A percentile compares a stretch with the other conserved stretches of the same genome.
These are phyloP conservation scores for Colletes latitarsis DNA, from an alignment of 1,140 invertebrate species.

Conservation along the genomic window DNA sequence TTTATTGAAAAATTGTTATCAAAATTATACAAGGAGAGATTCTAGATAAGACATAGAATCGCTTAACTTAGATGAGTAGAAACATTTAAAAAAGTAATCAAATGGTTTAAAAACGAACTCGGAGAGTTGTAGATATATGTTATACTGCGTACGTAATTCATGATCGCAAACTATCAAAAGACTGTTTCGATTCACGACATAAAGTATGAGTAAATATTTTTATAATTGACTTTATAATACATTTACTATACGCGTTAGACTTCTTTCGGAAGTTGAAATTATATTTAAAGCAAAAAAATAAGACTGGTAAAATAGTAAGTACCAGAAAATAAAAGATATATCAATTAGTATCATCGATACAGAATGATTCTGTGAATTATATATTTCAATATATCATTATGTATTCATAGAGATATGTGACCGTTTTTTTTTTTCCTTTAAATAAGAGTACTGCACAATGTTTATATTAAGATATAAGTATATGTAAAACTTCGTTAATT, in stretches of 20 bases:
- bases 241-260: background rate
- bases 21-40: background rate
- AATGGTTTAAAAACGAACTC: background rate
- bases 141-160: background rate
- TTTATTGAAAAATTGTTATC: constrained; percentile 10
- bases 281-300: background rate
- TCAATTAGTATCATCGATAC: background rate
- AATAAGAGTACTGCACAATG: background rate
- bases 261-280: background rate
- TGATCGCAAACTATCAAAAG: background rate
- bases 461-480: background rate
- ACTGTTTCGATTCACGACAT: background rate
- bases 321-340: background rate
- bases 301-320: background rate
- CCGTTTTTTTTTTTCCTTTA: background rate
- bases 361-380: background rate
- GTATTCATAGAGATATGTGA: background rate
- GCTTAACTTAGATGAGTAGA: background rate
- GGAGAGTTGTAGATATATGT: background rate
- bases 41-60: background rate
- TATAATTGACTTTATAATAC: constrained; percentile 20
- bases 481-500: background rate
- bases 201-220: constrained; percentile 9
- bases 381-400: constrained; percentile 21
- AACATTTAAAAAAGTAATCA: background rate